Conservation (phyloP, 2,888 invertebrate genomes). For the Griposia aprilina region DNA sequence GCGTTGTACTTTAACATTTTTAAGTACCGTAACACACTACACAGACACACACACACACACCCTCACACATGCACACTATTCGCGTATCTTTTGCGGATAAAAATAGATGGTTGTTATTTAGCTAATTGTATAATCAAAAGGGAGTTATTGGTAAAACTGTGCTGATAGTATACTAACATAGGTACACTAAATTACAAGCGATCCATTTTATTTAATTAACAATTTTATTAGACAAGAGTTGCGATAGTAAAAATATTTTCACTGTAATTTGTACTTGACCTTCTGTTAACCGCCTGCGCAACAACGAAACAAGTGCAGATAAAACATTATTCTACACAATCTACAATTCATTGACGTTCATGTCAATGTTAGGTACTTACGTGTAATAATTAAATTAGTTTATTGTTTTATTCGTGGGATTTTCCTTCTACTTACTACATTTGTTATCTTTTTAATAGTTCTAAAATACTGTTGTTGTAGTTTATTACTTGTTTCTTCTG, state of each 20-base stretch:
- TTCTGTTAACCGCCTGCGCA: constrained; percentile 28
- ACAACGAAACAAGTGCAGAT: constrained; percentile 21
- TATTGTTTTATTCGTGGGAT: constrained; percentile 45
- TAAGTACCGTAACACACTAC: background rate
- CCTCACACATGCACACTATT: background rate
- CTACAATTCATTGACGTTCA: constrained; percentile 61
- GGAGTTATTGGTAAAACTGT: too few species aligned
- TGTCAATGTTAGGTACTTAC: constrained; percentile 48
- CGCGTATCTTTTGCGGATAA: background rate
- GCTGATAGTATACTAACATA: too few species aligned
- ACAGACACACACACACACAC: too few species aligned
- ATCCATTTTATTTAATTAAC: background rate
- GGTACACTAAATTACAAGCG: background rate
- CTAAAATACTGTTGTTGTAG: background rate
- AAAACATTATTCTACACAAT: constrained; percentile 17
- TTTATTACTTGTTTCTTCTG: constrained; percentile 10
- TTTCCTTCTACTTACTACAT: constrained; percentile 47
- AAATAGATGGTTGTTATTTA: background rate
- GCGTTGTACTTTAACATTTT: background rate
- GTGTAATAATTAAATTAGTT: constrained; percentile 39
- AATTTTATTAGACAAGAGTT: background rate
- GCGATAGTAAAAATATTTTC: background rate
- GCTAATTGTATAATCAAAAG: too few species aligned
- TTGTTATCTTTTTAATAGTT: constrained; percentile 5
- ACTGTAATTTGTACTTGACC: background rate